phyloP scores from a whole-genome alignment of 2,888 invertebrate genomes.

The Fissipunctia ypsillon region DNA sequence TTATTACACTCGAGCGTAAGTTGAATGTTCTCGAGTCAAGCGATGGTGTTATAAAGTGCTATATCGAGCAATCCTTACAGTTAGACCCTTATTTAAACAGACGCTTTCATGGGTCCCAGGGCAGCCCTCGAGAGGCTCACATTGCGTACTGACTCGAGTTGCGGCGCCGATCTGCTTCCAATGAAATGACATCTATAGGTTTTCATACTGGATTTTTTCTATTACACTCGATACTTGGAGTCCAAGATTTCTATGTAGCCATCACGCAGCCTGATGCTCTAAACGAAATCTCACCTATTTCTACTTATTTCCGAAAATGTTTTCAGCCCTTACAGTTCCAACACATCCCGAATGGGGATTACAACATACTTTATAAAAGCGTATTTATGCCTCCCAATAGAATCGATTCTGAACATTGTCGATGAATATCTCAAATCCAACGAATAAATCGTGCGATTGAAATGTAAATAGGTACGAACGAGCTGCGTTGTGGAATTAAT shows the following conservation, averaged over 20 bases:
- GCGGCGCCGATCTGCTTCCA: slow-evolving; percentile 66
- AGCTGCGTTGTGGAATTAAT: slow-evolving; percentile 87
- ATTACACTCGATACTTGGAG: slow-evolving; percentile 51
- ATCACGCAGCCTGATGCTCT: slow-evolving; percentile 9
- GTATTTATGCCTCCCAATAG: slow-evolving; percentile 60
- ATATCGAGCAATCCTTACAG: slow-evolving; percentile 66
- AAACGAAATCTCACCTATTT: slow-evolving; percentile 14
- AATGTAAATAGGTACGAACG: slow-evolving; percentile 84
- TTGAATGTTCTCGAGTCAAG: slow-evolving; percentile 61
- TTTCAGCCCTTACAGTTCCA: slow-evolving; percentile 14
- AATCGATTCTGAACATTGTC: slow-evolving; percentile 68
- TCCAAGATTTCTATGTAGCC: slow-evolving; percentile 21
- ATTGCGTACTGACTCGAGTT: slow-evolving; percentile 72
- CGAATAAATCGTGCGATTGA: slow-evolving; percentile 83
- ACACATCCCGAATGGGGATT: slow-evolving; percentile 46
- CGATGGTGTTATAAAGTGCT: slow-evolving; percentile 65
- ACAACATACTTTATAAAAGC: slow-evolving; percentile 60
- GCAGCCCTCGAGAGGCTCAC: slow-evolving; percentile 70
- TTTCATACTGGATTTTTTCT: slow-evolving; percentile 67
- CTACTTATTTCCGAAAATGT: slow-evolving; percentile 21
- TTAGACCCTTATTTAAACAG: slow-evolving; percentile 71
- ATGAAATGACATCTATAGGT: slow-evolving; percentile 68
- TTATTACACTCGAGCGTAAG: slow-evolving; percentile 56
- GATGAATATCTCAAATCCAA: slow-evolving; percentile 80
- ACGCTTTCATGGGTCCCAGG: slow-evolving; percentile 72